Conservation (phyloP, 1,140 invertebrate species). For the silkworm (Bombyx mori) region DNA sequence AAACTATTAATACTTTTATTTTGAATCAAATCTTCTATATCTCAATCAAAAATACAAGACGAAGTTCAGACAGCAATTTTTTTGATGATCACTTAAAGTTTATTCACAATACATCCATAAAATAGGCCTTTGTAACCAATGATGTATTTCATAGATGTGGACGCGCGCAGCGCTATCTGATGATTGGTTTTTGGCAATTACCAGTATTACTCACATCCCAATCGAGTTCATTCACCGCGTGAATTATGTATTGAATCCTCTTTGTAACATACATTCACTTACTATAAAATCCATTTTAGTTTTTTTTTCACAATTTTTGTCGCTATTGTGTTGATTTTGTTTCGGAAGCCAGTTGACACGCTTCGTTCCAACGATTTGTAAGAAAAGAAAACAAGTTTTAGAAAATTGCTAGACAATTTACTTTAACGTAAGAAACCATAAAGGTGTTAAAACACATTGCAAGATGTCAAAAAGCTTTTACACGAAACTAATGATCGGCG, state of each 20-base stretch:
- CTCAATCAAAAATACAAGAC: no score
- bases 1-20: no score
- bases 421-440: constrained; percentile 7
- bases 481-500: constrained; percentile 42
- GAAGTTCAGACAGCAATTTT: no score
- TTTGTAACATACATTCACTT: constrained; percentile 34
- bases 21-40: no score
- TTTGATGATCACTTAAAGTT: no score
- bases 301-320: no score
- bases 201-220: constrained; percentile 63
- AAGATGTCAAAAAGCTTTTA: constrained; percentile 66
- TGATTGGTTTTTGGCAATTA: constrained; percentile 72
- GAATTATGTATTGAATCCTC: constrained; percentile 56
- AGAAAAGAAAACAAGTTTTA: no score
- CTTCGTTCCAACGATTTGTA: no score
- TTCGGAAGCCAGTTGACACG: no score
- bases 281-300: no score
- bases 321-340: no score
- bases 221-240: constrained; percentile 64
- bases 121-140: constrained; percentile 50
- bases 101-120: not conserved
- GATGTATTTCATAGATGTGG: constrained; percentile 61
- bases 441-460: constrained; percentile 17
- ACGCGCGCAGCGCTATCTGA: constrained; percentile 64
- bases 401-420: no score